Percentiles rank a stretch among this genome's conserved stretches.
Evolutionary conservation across 2,113 vertebrate species (phyloP).

Genomic region (Argyrosomus japonicus): DNA sequence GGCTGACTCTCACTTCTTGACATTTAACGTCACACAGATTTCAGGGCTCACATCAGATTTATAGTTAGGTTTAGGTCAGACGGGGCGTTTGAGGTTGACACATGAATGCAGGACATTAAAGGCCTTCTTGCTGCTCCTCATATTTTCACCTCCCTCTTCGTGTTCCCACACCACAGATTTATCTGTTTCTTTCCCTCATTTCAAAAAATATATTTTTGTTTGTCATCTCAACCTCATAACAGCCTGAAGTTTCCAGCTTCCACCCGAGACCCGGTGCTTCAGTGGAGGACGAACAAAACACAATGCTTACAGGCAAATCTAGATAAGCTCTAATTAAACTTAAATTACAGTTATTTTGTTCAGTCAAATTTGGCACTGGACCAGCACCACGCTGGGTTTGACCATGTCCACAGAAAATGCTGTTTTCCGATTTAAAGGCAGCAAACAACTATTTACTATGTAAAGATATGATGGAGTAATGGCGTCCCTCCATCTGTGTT

Average conservation of each 20-base stretch:
- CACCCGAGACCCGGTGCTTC: background rate
- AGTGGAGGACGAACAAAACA: background rate
- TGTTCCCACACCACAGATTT: conserved; percentile 17
- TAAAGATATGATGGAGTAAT: too few species aligned
- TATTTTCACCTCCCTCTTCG: background rate
- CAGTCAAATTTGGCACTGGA: background rate
- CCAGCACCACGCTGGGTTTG: background rate
- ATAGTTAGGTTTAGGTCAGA: background rate
- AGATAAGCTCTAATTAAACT: background rate
- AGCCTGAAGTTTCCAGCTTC: conserved; percentile 2
- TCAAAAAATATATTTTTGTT: conserved; percentile 2
- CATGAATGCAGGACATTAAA: conserved; percentile 37
- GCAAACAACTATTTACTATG: too few species aligned
- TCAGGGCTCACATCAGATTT: conserved; percentile 28
- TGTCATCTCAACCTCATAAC: background rate
- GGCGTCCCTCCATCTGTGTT: too few species aligned
- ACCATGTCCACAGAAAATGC: too few species aligned
- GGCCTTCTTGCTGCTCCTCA: conserved; percentile 11
- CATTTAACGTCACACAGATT: conserved; percentile 5
- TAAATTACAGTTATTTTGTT: background rate
- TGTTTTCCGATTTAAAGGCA: background rate
- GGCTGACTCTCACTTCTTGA: conserved; percentile 10
- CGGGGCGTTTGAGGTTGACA: conserved; percentile 11
- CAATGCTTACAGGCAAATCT: background rate
- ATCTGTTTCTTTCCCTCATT: background rate